Evolutionary conservation across 1,140 invertebrate genomes (phyloP).

Genomic region (Drosophila funebris): DNA sequence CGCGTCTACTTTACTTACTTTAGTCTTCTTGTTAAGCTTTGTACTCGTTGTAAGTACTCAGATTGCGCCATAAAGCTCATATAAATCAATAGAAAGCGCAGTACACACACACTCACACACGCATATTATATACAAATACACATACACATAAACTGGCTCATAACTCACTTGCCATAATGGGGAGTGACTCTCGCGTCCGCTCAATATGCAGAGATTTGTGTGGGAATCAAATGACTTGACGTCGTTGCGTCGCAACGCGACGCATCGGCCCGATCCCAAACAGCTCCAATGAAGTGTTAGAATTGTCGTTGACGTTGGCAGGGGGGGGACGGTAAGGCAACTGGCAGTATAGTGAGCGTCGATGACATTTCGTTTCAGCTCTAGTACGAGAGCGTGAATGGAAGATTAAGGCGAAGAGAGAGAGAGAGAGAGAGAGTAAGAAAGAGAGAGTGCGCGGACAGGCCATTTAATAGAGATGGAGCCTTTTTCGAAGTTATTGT

Average conservation of each 20-base stretch:
- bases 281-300: constrained; percentile 78
- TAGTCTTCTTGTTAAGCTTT: constrained; percentile 40
- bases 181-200: constrained; percentile 42
- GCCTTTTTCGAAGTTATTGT: constrained; percentile 46
- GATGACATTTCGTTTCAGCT: constrained; percentile 19
- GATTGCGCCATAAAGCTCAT: constrained; percentile 77
- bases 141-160: constrained; percentile 29
- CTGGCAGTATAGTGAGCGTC: constrained; percentile 40
- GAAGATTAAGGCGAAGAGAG: constrained; percentile 9
- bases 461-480: constrained; percentile 58
- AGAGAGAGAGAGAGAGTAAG: constrained; percentile 5
- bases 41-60: constrained; percentile 55
- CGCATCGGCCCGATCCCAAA: constrained; percentile 28
- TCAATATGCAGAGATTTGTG: constrained; percentile 77
- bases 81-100: constrained; percentile 81
- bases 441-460: constrained; percentile 45
- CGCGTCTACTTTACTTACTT: constrained; percentile 38
- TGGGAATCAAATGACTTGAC: constrained; percentile 77
- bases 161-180: constrained; percentile 76
- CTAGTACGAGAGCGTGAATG: background rate
- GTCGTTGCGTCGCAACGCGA: constrained; percentile 58
- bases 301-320: constrained; percentile 47
- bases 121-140: constrained; percentile 4
- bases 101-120: constrained; percentile 38
- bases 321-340: constrained; percentile 25